phyloP scores from a whole-genome alignment of 2,888 invertebrate species.

The Microctonus hyperodae region DNA sequence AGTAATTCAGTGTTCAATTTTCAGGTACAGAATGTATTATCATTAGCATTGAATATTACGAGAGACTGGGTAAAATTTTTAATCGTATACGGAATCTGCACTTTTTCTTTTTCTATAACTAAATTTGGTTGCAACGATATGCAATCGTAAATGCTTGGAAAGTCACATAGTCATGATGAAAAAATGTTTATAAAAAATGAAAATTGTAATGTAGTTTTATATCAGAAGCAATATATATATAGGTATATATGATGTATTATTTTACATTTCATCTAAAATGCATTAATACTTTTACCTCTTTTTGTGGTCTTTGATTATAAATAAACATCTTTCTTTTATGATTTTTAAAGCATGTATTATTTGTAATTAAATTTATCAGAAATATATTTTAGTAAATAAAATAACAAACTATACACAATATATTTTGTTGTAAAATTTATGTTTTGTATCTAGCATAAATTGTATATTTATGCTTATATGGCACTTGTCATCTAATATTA shows the following conservation, averaged over 20 bases:
- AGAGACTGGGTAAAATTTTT: conserved; percentile 13
- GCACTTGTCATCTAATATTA: not conserved
- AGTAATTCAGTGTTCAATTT: not conserved
- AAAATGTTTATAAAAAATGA: not conserved
- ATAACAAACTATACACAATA: too few species aligned
- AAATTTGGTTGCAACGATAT: conserved; percentile 14
- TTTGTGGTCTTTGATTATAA: too few species aligned
- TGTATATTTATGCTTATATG: not conserved
- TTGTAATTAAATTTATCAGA: too few species aligned
- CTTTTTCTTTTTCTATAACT: conserved; percentile 10
- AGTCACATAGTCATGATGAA: conserved; percentile 20
- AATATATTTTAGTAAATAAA: too few species aligned
- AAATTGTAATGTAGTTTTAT: not conserved
- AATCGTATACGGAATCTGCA: not conserved
- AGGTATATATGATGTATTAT: too few species aligned
- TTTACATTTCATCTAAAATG: not conserved
- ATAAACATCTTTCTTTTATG: too few species aligned
- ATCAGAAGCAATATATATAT: too few species aligned
- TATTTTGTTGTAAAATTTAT: not conserved
- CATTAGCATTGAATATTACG: conserved; percentile 6
- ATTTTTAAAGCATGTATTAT: too few species aligned
- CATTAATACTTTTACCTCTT: too few species aligned
- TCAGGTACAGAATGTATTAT: conserved; percentile 7
- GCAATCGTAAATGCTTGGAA: conserved; percentile 19
- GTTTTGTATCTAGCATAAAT: not conserved